phyloP scores from a whole-genome alignment of 1,140 invertebrate genomes.

The Dendrolimus punctatus region DNA sequence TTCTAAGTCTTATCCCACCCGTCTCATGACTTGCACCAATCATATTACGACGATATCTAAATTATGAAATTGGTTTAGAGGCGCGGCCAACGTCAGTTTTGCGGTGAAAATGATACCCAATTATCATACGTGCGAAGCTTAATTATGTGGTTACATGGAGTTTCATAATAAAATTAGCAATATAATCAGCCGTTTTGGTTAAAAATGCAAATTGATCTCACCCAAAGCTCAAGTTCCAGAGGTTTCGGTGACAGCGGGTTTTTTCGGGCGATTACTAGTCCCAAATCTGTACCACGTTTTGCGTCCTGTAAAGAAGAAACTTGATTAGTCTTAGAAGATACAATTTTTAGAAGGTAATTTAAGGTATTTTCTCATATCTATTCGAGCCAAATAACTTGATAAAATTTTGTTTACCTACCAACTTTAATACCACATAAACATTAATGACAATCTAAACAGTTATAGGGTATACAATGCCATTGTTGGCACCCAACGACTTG shows the following conservation, averaged over 20 bases:
- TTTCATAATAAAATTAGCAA: conserved; percentile 38
- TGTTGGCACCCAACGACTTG: too few species aligned
- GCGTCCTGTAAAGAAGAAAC: conserved; percentile 75
- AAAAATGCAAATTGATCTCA: conserved; percentile 54
- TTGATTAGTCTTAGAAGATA: too few species aligned
- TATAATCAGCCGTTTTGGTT: not conserved
- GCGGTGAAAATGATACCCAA: conserved; percentile 48
- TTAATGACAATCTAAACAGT: too few species aligned
- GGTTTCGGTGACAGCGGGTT: conserved; percentile 83
- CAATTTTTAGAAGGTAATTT: too few species aligned
- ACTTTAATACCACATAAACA: too few species aligned
- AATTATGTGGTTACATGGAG: conserved; percentile 50
- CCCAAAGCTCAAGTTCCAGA: conserved; percentile 86
- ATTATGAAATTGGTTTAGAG: conserved; percentile 5
- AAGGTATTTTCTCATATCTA: too few species aligned
- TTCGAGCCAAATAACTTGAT: too few species aligned
- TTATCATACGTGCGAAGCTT: conserved; percentile 49
- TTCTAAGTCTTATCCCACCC: too few species aligned
- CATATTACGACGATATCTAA: conserved; percentile 1
- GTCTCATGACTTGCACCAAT: not conserved
- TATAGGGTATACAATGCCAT: too few species aligned
- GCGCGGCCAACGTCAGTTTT: conserved; percentile 31
- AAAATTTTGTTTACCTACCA: too few species aligned
- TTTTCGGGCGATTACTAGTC: conserved; percentile 84
- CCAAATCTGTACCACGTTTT: conserved; percentile 84